Evolutionary conservation across 2,113 vertebrate species (phyloP).

Genomic region (Odocoileus hemionus): DNA sequence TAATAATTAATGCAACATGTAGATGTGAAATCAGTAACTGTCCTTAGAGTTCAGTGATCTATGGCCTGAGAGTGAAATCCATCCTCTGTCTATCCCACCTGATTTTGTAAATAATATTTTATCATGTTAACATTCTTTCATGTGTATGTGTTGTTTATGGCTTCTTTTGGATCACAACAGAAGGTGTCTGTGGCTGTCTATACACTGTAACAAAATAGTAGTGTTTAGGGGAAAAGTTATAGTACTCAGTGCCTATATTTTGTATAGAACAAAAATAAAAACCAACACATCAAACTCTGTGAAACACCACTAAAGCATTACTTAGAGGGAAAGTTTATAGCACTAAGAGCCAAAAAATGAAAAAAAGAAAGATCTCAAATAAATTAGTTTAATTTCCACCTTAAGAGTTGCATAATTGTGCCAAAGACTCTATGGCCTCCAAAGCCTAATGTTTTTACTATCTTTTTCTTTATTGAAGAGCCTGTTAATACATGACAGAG

Average conservation of each 20-base stretch:
- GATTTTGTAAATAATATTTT: neutral
- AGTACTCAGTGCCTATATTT: neutral
- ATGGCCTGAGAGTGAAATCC: neutral
- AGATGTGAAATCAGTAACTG: neutral
- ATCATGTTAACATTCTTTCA: neutral
- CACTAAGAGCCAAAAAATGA: neutral
- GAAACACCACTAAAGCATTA: neutral
- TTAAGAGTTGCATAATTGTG: neutral
- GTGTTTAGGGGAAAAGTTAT: neutral
- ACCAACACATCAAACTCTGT: neutral
- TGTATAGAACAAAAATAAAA: neutral
- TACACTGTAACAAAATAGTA: neutral
- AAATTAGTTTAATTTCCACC: neutral
- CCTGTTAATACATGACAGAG: neutral
- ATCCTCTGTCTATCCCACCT: neutral
- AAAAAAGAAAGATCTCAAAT: neutral
- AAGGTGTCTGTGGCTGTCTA: neutral
- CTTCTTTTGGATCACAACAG: neutral
- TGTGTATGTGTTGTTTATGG: neutral
- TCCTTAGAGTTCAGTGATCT: neutral
- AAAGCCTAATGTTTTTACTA: neutral
- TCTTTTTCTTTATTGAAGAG: neutral
- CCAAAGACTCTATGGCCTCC: neutral
- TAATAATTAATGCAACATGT: neutral
- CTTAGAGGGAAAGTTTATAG: neutral